These are phyloP conservation scores for Rhodeus uyekii DNA, from an alignment of 2,797 vertebrate species.

Conservation along the genomic window DNA sequence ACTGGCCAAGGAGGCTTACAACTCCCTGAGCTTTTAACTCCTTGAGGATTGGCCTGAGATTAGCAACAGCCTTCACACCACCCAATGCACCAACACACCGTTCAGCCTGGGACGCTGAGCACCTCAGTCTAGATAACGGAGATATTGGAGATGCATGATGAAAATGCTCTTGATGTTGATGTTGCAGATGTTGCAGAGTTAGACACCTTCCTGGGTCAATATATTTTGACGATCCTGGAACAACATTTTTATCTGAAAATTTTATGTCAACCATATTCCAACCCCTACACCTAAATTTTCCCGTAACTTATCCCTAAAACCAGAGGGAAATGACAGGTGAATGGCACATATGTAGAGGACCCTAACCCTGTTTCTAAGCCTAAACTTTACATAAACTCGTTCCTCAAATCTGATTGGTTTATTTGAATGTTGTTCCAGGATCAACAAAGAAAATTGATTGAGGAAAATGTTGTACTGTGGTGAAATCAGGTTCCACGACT, in stretches of 20 bases:
- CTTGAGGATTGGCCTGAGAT: slow-evolving; percentile 55
- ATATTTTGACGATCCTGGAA: neutral
- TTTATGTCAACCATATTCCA: neutral
- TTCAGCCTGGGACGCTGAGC: neutral
- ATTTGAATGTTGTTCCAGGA: neutral
- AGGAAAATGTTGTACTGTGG: neutral
- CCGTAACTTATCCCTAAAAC: neutral
- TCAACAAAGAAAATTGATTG: neutral
- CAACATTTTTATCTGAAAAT: neutral
- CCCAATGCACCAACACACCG: slow-evolving; percentile 22
- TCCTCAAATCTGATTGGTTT: neutral
- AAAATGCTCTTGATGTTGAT: neutral
- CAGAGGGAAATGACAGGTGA: neutral
- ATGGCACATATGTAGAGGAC: too few relatives aligned
- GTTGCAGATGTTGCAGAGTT: neutral
- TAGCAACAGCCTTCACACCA: slow-evolving; percentile 49
- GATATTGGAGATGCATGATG: neutral
- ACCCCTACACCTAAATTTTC: neutral
- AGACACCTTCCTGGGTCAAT: neutral
- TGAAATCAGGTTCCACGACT: neutral
- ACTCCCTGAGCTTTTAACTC: slow-evolving; percentile 62
- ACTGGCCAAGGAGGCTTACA: slow-evolving; percentile 57
- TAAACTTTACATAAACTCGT: neutral
- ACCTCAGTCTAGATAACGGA: slow-evolving; percentile 4
- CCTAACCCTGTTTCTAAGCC: neutral